These are phyloP conservation scores for Ypsolopha sequella DNA, from an alignment of 2,888 invertebrate genomes.

Conservation along the genomic window DNA sequence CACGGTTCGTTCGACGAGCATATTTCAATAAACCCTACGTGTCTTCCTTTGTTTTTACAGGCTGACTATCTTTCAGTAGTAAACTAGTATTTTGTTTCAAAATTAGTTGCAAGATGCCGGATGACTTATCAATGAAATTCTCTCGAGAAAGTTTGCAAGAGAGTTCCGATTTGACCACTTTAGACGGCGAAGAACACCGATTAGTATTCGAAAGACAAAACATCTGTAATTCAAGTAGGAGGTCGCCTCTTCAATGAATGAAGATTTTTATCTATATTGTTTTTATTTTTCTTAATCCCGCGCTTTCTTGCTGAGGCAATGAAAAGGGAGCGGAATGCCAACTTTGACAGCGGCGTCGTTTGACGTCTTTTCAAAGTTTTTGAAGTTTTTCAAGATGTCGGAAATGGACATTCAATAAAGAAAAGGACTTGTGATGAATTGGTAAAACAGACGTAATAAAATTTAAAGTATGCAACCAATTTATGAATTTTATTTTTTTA, in stretches of 20 bases:
- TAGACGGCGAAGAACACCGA: not conserved
- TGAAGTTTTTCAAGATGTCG: slow-evolving; percentile 35
- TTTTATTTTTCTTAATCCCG: not conserved
- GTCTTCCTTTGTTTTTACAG: slow-evolving; percentile 10
- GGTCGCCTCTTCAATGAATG: not conserved
- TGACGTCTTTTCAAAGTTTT: slow-evolving; percentile 49
- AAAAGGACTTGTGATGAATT: slow-evolving; percentile 13
- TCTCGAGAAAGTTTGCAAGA: not conserved
- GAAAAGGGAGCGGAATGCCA: slow-evolving; percentile 16
- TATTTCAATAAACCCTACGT: slow-evolving; percentile 42
- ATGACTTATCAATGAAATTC: too few species aligned
- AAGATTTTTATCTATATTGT: slow-evolving; percentile 1
- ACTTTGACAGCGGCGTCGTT: slow-evolving; percentile 53
- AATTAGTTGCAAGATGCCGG: too few species aligned
- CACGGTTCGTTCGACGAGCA: slow-evolving; percentile 27
- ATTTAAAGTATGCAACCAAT: not conserved
- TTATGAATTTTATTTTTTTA: too few species aligned
- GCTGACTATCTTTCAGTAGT: too few species aligned
- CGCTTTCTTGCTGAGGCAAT: not conserved
- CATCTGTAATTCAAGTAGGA: too few species aligned
- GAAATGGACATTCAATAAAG: slow-evolving; percentile 57
- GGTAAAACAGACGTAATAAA: not conserved
- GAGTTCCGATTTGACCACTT: not conserved
- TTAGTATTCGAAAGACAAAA: not conserved
- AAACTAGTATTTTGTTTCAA: too few species aligned